Evolutionary conservation across 2,888 invertebrate species (phyloP).

Genomic region (Nemapogon koenigi): DNA sequence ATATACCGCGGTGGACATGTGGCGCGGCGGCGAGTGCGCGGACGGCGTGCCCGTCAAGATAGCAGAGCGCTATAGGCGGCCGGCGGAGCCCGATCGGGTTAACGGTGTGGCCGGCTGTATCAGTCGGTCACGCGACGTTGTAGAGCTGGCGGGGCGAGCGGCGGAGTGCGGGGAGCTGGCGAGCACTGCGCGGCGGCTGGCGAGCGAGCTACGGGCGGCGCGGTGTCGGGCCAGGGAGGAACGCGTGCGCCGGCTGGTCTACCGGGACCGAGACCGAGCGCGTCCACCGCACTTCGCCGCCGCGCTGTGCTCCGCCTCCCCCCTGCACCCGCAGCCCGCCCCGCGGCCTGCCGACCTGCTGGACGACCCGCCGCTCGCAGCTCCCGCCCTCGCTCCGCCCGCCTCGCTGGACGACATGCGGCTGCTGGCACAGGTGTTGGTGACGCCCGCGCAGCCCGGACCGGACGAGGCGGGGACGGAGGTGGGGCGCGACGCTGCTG

Average conservation of each 20-base stretch:
- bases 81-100: slow-evolving; percentile 67
- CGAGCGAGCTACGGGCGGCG: slow-evolving; percentile 73
- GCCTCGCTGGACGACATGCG: slow-evolving; percentile 74
- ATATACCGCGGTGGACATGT: slow-evolving; percentile 27
- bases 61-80: slow-evolving; percentile 85
- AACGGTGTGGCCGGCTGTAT: slow-evolving; percentile 40
- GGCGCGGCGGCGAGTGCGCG: slow-evolving; percentile 69
- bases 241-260: slow-evolving; percentile 65
- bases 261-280: slow-evolving; percentile 64
- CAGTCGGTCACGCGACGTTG: slow-evolving; percentile 39
- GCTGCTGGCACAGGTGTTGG: slow-evolving; percentile 81
- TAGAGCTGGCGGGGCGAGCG: slow-evolving; percentile 58
- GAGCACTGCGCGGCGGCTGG: too few species aligned
- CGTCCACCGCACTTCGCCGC: slow-evolving; percentile 59
- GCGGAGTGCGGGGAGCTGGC: slow-evolving; percentile 75
- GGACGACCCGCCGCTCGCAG: slow-evolving; percentile 22
- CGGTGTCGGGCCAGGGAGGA: slow-evolving; percentile 69
- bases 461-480: slow-evolving; percentile 33
- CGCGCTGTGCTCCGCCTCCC: slow-evolving; percentile 46
- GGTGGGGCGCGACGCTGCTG: slow-evolving; percentile 76
- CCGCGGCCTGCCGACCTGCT: slow-evolving; percentile 25
- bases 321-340: slow-evolving; percentile 39
- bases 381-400: neutral
- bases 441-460: slow-evolving; percentile 15
- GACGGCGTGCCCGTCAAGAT: slow-evolving; percentile 90